A percentile compares a stretch with the other conserved stretches of the same genome.
Conservation (phyloP, 2,113 vertebrate species). For the Mesocricetus auratus region DNA sequence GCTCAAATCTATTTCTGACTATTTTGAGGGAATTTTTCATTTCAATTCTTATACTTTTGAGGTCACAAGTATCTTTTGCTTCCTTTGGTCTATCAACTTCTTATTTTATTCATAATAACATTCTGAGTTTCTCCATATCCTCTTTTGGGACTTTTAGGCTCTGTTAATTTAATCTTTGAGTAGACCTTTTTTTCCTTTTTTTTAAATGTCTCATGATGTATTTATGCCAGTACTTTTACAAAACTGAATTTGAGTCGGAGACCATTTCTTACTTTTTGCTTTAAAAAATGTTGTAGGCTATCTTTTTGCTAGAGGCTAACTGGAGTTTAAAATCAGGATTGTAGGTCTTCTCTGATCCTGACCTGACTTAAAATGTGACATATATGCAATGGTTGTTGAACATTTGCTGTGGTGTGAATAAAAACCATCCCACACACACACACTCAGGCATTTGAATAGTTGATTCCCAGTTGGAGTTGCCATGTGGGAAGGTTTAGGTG, state of each 20-base stretch:
- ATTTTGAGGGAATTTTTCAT: not conserved
- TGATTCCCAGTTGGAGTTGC: not conserved
- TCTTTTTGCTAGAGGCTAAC: not conserved
- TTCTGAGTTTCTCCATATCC: not conserved
- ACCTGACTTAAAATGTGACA: not conserved
- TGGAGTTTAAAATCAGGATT: not conserved
- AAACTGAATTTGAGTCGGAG: conserved; percentile 42
- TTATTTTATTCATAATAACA: not conserved
- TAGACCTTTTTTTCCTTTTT: not conserved
- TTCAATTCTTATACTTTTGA: conserved; percentile 6
- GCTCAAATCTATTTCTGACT: not conserved
- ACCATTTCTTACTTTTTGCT: not conserved
- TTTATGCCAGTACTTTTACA: not conserved
- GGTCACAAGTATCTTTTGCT: not conserved
- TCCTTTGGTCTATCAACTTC: not conserved
- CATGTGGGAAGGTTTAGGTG: not conserved
- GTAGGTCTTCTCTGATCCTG: not conserved
- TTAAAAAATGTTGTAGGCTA: not conserved
- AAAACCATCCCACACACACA: no score
- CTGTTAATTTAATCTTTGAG: not conserved
- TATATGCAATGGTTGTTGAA: not conserved
- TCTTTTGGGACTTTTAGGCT: not conserved
- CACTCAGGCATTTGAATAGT: no score
- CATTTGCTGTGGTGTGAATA: not conserved
- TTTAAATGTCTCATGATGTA: not conserved